phyloP scores from a whole-genome alignment of 2,888 invertebrate species.

The Cheilosia variabilis region DNA sequence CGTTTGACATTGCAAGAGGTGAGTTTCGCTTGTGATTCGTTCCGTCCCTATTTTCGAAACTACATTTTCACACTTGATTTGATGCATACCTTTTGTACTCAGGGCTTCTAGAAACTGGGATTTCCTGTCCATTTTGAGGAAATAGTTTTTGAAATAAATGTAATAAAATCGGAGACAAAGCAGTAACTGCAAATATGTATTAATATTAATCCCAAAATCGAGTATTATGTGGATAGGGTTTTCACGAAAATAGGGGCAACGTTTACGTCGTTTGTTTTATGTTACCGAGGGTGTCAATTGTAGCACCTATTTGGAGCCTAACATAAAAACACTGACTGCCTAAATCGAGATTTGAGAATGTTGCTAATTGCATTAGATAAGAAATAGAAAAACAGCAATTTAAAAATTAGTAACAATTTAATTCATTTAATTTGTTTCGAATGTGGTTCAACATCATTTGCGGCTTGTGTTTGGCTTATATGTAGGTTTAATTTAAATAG shows the following conservation, averaged over 20 bases:
- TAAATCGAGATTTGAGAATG: not conserved
- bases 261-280: not conserved
- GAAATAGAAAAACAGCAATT: not conserved
- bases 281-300: not conserved
- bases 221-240: no score
- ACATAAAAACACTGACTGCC: not conserved
- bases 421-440: not conserved
- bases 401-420: not conserved
- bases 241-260: no score
- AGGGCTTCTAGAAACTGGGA: no score
- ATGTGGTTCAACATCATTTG: not conserved
- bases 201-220: no score
- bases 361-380: not conserved
- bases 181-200: no score
- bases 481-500: not conserved
- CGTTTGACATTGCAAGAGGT: not conserved
- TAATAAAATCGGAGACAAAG: no score
- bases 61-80: no score
- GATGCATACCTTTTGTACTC: no score
- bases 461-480: not conserved
- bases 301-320: not conserved
- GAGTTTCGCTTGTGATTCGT: not conserved
- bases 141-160: no score
- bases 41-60: no score
- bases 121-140: no score